Evolutionary conservation across 2,888 invertebrate genomes (phyloP), one percentile per base, ranked within the genome.

Genomic region (Folsomia manolachei): DNA sequence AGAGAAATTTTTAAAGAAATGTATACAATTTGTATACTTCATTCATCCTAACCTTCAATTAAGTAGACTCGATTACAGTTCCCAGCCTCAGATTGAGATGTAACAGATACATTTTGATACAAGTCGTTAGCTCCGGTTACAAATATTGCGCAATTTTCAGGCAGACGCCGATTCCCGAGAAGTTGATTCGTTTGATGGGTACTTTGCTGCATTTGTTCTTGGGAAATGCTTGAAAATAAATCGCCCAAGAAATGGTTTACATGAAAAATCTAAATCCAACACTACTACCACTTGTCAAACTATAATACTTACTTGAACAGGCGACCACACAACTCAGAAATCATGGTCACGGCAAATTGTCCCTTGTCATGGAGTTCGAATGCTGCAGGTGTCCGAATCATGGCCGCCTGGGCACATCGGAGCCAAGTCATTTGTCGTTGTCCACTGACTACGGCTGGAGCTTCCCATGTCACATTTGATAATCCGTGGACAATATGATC

Each of bases 71-170:
- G 27, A 51, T 75, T 75, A 24, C 75, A 75, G 23, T 62, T 64
- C 23, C 75, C 75, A 27, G 72, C 75, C 56, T 75, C 75, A 18
- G 64, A 27, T 53, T 63, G 25, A 0, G 39, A 71, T 0, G 69
- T 71, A 19, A 75, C 71, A 19, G 69, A 26, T 23, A 62, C 70
- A 21, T 27, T 69, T 19, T 72, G 71, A 69, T 67, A 72, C n/a
- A 72, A 70, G 24, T 75, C 75, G 7, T 66, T 65, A 23, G 68
- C 69, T 27, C 75, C 75, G 24, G 72, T 72, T 1, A 72, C 72
- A 53, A 64, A 75, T 23, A 75, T 71, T 1, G 70, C 75, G 27
- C 75, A 75, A 53, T 75, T 51, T 21, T 67, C 63, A 18, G 63
- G 65, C 1, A 75, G 23, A 9, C 19, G 24, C 19, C 64, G 27